Evolutionary conservation across 2,797 vertebrate species (phyloP), one percentile per base, ranked within the genome.

Genomic region (Pseudotriccus pelzelni): DNA sequence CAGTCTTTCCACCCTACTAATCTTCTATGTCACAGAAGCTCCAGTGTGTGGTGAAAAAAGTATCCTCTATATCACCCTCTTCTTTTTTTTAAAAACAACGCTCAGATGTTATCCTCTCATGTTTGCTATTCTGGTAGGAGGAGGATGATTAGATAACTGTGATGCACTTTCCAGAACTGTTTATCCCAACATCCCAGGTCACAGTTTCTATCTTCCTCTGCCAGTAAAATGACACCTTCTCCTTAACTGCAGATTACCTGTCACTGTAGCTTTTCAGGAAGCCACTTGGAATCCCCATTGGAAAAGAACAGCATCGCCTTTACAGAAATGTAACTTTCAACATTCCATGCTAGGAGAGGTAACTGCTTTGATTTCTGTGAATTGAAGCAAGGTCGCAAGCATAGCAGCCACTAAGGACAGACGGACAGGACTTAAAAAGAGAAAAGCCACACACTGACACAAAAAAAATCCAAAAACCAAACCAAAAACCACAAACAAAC

Each of bases 1-100:
- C 77, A 90, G 62, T 63, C 60, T 85, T 89, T 88, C 46, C 25
- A 53, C 49, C 27, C 87, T 94, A 84, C 84, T 96, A 56, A 84
- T 68, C 39, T 89, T 93, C 81, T 66, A 27, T 85, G 93, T 97
- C 97, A 97, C 81, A 64, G 66, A 85, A 97, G 55, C 85, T 92
- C 37, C 85, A 63, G 41, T 55, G 70, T 63, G 37, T 84, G 53
- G 64, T 90, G 75, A 64, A 70, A 95, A 94, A 88, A 74, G 21
- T 74, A 83, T 59, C 49, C 43, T 95, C 44, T 74, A 17, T 17
- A 14, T 83, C 70, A 49, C 27, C 22, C 14, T 58, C 50, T 47
- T 64, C 62, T 67, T 87, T 70, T 39, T 39, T 39, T 39, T 39
- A 8, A 82, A 87, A 89, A 64, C 89, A 14, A 36, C 77, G 63